Evolutionary conservation across 2,113 vertebrate genomes (phyloP), one percentile per base, ranked within the genome.

Genomic region (Hoplias malabaricus): DNA sequence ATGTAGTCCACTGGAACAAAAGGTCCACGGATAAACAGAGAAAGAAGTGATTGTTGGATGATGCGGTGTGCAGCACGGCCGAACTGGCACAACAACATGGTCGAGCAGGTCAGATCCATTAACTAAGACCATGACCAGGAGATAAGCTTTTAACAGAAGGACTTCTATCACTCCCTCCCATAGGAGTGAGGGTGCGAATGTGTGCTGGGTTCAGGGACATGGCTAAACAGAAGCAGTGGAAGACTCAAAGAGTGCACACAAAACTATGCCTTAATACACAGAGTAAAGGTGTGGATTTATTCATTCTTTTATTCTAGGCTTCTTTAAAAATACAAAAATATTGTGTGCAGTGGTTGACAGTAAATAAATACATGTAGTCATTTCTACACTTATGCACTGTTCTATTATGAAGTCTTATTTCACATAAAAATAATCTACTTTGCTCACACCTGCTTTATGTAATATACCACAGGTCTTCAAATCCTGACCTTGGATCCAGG

Each of bases 51-150:
- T 72, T 78, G 68, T 78, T 63, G 63, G 46, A 54, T 68, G 19
- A n/a, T 34, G 33, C 21, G 16, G 36, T 62, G 82, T 53, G 85
- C 66, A 72, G 79, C 79, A 86, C 36, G 77, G 68, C 69, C 63
- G 48, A 57, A 14, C 42, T 79, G 77, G 73, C 82, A 78, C 79
- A 63, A 21, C 25, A 81, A 79, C 77, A 82, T n/a, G 19, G 66
- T 40, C 74, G 76, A 83, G 80, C 77, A 68, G 83, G 67, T 75
- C 27, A 53, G 75, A 85, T 73, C 57, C 81, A 66, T 71, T 70
- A 82, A 62, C 78, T 70, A 68, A 84, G 82, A 61, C 79, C 80
- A 75, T 83, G 83, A 88, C 77, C 78, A 83, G 78, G 87, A 86
- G 78, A 88, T 68, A 61, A 71, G 67, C 63, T 82, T 69, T 66